Evolutionary conservation across 2,113 vertebrate species (phyloP).

Genomic region (Shinisaurus crocodilurus): DNA sequence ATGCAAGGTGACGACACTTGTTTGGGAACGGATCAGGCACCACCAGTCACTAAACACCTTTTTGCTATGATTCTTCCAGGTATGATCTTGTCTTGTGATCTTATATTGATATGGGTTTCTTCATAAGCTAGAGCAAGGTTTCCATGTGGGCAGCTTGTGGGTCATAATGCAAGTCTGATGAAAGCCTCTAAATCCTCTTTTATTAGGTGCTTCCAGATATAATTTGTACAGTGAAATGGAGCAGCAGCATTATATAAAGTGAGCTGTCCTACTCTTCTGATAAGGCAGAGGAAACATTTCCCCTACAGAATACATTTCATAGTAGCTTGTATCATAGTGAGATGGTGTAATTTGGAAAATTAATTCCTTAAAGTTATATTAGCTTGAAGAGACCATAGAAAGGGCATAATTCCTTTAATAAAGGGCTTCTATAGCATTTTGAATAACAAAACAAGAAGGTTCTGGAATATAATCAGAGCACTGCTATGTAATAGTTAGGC

Average conservation of each 20-base stretch:
- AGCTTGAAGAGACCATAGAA: not conserved
- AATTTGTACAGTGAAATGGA: not conserved
- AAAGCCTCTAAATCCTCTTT: not conserved
- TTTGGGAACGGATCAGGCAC: constrained; percentile 10
- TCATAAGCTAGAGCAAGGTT: constrained; percentile 13
- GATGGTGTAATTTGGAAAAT: not conserved
- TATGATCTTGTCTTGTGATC: not conserved
- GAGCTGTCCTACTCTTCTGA: not conserved
- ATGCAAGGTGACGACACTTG: not conserved
- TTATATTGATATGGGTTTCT: not conserved
- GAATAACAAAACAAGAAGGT: not conserved
- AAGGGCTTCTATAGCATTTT: not conserved
- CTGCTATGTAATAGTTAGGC: not conserved
- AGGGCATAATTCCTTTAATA: not conserved
- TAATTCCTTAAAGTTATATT: not conserved
- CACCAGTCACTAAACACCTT: not conserved
- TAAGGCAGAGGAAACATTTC: not conserved
- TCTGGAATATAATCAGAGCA: constrained; percentile 3
- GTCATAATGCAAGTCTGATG: not conserved
- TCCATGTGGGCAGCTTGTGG: not conserved
- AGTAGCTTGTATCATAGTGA: not conserved
- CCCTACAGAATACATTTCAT: not conserved
- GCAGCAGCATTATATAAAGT: not conserved
- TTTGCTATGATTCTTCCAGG: not conserved
- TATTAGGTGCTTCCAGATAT: not conserved